Conservation (phyloP, 2,113 vertebrate genomes). For the Zosterops hypoxanthus region DNA sequence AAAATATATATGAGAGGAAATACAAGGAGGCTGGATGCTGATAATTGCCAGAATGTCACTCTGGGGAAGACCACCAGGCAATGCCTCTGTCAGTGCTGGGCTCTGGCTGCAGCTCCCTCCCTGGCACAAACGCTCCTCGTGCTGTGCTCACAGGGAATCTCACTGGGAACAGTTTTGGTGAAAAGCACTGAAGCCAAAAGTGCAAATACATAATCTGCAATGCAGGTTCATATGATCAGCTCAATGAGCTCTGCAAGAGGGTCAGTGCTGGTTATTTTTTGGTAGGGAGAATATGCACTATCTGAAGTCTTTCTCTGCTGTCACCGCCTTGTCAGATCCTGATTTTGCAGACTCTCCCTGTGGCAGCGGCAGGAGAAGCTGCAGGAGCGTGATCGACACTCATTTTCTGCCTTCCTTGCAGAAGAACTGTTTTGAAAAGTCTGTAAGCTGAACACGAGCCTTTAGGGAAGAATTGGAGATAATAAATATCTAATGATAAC, state of each 20-base stretch:
- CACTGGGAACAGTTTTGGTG: fast-evolving
- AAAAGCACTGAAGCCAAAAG: background rate
- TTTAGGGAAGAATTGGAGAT: background rate
- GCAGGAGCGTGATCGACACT: background rate
- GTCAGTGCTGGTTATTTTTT: background rate
- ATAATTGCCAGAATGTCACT: background rate
- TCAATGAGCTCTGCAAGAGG: background rate
- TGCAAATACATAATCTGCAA: background rate
- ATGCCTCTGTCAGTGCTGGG: fast-evolving
- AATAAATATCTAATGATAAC: slow-evolving; percentile 13
- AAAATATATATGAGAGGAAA: background rate
- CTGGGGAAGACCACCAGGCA: background rate
- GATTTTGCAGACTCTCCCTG: background rate
- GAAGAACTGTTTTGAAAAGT: background rate
- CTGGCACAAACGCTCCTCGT: fast-evolving
- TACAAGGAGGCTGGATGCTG: background rate
- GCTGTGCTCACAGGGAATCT: background rate
- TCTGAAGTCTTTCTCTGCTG: background rate
- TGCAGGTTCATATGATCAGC: background rate
- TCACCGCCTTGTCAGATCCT: background rate
- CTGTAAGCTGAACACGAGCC: background rate
- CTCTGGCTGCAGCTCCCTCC: background rate
- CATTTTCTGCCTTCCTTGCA: background rate
- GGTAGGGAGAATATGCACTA: background rate
- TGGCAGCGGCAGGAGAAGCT: background rate